Evolutionary conservation across 1,140 invertebrate species (phyloP).

Genomic region (Megalopta genalis): DNA sequence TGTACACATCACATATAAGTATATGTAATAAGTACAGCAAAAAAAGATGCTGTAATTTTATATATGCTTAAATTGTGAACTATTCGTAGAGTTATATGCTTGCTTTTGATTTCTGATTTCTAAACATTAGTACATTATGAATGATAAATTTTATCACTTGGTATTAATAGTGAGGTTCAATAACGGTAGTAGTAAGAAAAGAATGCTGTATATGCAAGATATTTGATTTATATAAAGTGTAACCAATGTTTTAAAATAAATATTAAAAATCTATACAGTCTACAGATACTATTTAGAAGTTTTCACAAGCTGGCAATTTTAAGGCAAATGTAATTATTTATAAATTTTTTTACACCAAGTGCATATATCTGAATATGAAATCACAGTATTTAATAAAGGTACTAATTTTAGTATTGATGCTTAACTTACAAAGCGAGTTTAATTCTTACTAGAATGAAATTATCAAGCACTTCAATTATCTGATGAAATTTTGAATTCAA

Average conservation of each 20-base stretch:
- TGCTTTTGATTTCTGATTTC: slow-evolving; percentile 28
- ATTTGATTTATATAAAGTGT: slow-evolving; percentile 21
- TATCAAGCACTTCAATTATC: background rate
- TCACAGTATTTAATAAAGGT: slow-evolving; percentile 51
- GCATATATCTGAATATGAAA: slow-evolving; percentile 61
- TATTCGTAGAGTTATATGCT: slow-evolving; percentile 29
- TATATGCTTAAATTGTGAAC: slow-evolving; percentile 15
- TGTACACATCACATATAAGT: background rate
- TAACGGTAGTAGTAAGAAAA: slow-evolving; percentile 1
- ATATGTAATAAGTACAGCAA: slow-evolving; percentile 13
- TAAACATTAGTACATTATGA: slow-evolving; percentile 4
- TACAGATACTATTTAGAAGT: slow-evolving; percentile 28
- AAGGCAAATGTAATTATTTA: slow-evolving; percentile 63
- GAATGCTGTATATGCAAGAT: slow-evolving; percentile 20
- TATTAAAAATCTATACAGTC: slow-evolving; percentile 33
- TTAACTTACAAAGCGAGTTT: slow-evolving; percentile 31
- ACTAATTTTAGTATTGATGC: slow-evolving; percentile 34
- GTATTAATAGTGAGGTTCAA: slow-evolving; percentile 4
- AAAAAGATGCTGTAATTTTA: slow-evolving; percentile 13
- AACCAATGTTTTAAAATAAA: slow-evolving; percentile 33
- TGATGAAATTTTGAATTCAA: slow-evolving; percentile 11
- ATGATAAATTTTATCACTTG: slow-evolving; percentile 8
- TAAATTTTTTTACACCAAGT: slow-evolving; percentile 48
- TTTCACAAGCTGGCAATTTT: slow-evolving; percentile 67
- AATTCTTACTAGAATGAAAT: slow-evolving; percentile 20